Evolutionary conservation across 2,888 invertebrate species (phyloP).

Genomic region (Lasioglossum figueresi): DNA sequence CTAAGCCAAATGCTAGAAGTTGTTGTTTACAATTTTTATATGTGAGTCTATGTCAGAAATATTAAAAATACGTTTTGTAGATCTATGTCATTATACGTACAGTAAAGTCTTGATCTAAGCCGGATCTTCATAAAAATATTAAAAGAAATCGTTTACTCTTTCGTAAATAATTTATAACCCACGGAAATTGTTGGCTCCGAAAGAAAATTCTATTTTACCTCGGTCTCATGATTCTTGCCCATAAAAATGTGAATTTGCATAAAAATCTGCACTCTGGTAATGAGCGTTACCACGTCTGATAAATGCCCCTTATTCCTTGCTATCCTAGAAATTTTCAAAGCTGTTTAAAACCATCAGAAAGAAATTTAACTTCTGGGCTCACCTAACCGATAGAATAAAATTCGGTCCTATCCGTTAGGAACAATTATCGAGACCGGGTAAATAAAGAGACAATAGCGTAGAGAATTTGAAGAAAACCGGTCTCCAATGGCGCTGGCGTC

Average conservation of each 20-base stretch:
- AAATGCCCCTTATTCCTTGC: neutral
- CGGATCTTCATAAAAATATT: too few species aligned
- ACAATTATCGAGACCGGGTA: too few species aligned
- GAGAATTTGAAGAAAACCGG: too few species aligned
- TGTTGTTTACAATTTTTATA: too few species aligned
- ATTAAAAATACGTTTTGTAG: too few species aligned
- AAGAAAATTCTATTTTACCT: neutral
- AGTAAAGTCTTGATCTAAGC: too few species aligned
- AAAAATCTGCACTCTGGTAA: neutral
- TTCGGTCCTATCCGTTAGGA: neutral
- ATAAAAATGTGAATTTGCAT: constrained; percentile 4
- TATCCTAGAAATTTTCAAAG: neutral
- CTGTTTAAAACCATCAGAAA: neutral
- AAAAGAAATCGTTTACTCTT: neutral
- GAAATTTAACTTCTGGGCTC: neutral
- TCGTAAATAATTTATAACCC: neutral
- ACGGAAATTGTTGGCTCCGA: neutral
- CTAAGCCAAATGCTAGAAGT: too few species aligned
- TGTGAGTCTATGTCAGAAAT: too few species aligned
- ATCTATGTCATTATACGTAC: too few species aligned
- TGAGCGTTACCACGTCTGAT: neutral
- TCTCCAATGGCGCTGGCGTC: too few species aligned
- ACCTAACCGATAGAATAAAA: neutral
- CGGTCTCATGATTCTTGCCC: neutral
- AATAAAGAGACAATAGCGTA: too few species aligned